These are phyloP conservation scores for Caprella mutica DNA, from an alignment of 2,888 invertebrate species.

Conservation along the genomic window DNA sequence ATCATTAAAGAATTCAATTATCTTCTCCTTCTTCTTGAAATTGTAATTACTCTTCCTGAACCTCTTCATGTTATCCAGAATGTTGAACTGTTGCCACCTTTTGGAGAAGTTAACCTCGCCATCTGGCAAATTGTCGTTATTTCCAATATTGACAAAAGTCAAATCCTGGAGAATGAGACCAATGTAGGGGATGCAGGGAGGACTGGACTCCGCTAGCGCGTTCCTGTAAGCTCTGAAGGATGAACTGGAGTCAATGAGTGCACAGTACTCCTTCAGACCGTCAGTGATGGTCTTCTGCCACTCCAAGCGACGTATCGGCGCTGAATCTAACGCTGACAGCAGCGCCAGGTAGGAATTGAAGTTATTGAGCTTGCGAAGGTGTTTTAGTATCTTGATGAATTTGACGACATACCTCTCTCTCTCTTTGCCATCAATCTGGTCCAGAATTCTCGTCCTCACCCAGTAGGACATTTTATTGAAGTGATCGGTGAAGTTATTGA, in stretches of 20 bases:
- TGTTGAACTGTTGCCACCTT: constrained; percentile 96
- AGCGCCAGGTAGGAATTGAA: constrained; percentile 97
- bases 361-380: constrained; percentile 90
- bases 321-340: constrained; percentile 90
- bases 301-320: constrained; percentile 70
- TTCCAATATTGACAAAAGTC: constrained; percentile 97
- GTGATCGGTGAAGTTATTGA: constrained; percentile 94
- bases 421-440: constrained; percentile 83
- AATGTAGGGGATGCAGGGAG: constrained; percentile 92
- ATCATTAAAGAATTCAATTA: constrained; percentile 89
- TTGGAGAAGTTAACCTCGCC: constrained; percentile 89
- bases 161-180: constrained; percentile 96
- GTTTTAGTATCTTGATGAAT: constrained; percentile 97
- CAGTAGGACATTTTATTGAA: constrained; percentile 99
- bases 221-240: constrained; percentile 94
- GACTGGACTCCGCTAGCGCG: constrained; percentile 84
- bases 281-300: constrained; percentile 87
- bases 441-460: constrained; percentile 56
- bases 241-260: constrained; percentile 92
- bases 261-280: constrained; percentile 84
- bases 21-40: constrained; percentile 83
- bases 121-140: constrained; percentile 75
- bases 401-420: constrained; percentile 87
- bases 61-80: constrained; percentile 94
- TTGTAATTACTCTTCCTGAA: constrained; percentile 92